These are phyloP conservation scores for Charina bottae DNA, from an alignment of 2,113 vertebrate species.

Conservation along the genomic window DNA sequence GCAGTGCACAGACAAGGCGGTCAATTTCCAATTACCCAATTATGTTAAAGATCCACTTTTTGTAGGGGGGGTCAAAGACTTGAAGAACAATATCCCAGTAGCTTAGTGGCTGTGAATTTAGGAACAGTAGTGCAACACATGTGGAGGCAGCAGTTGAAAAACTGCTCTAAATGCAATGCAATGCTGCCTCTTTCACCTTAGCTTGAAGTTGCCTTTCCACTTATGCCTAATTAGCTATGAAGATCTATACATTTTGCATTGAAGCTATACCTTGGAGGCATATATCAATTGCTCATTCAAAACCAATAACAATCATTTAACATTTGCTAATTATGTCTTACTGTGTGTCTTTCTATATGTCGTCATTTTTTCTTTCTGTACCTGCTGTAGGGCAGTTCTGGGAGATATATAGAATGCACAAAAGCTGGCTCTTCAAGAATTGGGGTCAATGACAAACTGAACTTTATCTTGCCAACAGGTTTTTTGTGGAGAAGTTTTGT, in stretches of 20 bases:
- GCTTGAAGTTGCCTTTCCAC: neutral
- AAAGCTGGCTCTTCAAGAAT: neutral
- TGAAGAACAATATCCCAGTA: neutral
- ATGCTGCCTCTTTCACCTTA: neutral
- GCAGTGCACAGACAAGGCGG: constrained; percentile 47
- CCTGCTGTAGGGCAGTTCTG: neutral
- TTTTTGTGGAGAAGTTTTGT: neutral
- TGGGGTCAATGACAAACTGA: neutral
- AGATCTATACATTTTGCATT: neutral
- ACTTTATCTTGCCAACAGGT: neutral
- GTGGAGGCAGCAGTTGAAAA: neutral
- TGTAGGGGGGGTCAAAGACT: neutral
- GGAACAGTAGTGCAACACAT: neutral
- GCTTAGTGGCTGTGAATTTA: neutral
- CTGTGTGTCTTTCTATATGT: neutral
- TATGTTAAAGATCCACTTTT: constrained; percentile 20
- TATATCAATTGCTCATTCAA: neutral
- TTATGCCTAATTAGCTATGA: neutral
- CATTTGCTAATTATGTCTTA: neutral
- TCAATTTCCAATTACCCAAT: constrained; percentile 59
- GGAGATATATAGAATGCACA: neutral
- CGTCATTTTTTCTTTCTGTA: neutral
- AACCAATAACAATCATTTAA: neutral
- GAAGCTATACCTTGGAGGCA: neutral
- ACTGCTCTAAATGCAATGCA: neutral